Evolutionary conservation across 2,113 vertebrate species (phyloP).

Genomic region (Heterocephalus glaber): DNA sequence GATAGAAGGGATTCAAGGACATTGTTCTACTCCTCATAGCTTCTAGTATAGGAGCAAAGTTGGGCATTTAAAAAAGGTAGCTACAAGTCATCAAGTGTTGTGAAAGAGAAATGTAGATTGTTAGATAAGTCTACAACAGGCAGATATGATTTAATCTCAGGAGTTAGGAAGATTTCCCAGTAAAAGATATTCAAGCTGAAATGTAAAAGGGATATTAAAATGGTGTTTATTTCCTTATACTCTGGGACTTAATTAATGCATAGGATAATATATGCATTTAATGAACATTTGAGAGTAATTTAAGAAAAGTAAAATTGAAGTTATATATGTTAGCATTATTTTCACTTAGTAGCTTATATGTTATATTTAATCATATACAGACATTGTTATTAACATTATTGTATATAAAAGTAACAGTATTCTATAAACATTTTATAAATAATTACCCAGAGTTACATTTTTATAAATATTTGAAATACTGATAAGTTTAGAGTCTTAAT

Average conservation of each 20-base stretch:
- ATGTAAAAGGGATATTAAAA: neutral
- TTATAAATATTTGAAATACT: neutral
- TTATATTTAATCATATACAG: neutral
- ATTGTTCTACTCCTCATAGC: neutral
- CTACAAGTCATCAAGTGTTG: neutral
- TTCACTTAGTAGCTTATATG: neutral
- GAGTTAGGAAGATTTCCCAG: neutral
- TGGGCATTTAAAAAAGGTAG: neutral
- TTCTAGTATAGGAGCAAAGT: neutral
- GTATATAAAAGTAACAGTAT: neutral
- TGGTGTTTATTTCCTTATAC: neutral
- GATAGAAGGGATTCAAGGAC: neutral
- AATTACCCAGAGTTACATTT: neutral
- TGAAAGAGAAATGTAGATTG: slow-evolving; percentile 4
- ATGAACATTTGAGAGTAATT: neutral
- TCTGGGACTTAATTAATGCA: neutral
- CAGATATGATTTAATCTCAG: slow-evolving; percentile 33
- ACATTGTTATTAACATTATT: neutral
- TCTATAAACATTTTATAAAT: slow-evolving; percentile 21
- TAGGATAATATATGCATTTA: neutral
- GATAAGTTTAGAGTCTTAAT: neutral
- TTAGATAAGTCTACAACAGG: neutral
- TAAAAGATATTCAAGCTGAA: slow-evolving; percentile 22
- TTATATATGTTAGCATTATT: neutral
- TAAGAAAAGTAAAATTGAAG: neutral